phyloP scores from a whole-genome alignment of 2,888 invertebrate genomes.

The Platerodrilus igneus region DNA sequence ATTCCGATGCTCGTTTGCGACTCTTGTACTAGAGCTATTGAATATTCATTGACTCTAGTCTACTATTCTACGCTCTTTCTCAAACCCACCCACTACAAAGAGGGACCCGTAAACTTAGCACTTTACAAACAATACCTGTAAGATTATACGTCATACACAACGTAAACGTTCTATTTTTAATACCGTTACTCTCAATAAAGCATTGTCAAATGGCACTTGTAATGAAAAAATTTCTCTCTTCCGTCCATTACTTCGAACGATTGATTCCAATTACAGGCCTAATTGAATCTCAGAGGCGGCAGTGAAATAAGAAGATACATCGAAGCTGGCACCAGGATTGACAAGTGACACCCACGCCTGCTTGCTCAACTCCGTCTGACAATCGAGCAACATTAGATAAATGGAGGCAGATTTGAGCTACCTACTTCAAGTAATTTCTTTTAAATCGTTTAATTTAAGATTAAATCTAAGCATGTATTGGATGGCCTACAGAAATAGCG shows the following conservation, averaged over 20 bases:
- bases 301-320: constrained; percentile 39
- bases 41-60: constrained; percentile 35
- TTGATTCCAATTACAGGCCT: constrained; percentile 40
- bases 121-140: constrained; percentile 18
- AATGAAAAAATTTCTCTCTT: constrained; percentile 24
- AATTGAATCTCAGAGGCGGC: constrained; percentile 39
- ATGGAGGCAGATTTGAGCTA: no score
- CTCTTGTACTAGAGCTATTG: constrained; percentile 37
- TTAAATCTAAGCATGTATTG: no score
- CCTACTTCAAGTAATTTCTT: no score
- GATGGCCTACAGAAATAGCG: no score
- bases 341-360: constrained; percentile 37
- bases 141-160: constrained; percentile 2
- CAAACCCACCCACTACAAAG: constrained; percentile 21
- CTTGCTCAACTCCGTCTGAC: constrained; percentile 17
- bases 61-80: constrained; percentile 22
- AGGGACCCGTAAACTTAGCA: constrained; percentile 21
- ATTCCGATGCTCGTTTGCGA: constrained; percentile 35
- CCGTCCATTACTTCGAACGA: constrained; percentile 30
- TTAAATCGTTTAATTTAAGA: no score
- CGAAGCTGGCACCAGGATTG: constrained; percentile 37
- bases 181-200: background rate
- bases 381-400: no score
- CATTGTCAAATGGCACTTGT: constrained; percentile 2
- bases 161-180: background rate